Evolutionary conservation across 2,888 invertebrate species (phyloP), one percentile per base, ranked within the genome.

Genomic region (Eugnorisma glareosa): DNA sequence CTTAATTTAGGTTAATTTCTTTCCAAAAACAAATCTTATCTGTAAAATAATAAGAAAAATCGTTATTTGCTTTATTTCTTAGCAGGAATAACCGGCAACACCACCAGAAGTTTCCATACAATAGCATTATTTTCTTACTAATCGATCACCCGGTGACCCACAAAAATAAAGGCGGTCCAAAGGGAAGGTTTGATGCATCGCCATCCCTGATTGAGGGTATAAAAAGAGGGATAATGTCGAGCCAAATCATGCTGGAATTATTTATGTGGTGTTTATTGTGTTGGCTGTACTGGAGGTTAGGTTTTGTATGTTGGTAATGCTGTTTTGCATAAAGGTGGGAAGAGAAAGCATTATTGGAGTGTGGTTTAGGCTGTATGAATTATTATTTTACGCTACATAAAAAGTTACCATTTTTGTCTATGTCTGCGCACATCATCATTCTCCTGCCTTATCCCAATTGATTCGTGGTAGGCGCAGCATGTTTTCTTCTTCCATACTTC

Each of bases 111-210:
- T 21, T 64, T 59, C 31, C 48, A 13, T 11, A 54, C 54, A 80
- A 71, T 70, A 63, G 57, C 73, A 73, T 79, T 37, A 73, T 57
- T 59, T 73, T 57, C 69, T 40, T 18, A 2, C 70, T 73, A 75
- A 80, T 86, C 86, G 77, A 85, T 86, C 85, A 86, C 66, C 28
- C 24, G 5, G 24, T 35, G 70, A 81, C 84, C 81, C 63, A 75
- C 79, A 79, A 68, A 86, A 77, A 83, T 83, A 83, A 83, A 64
- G 15, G 45, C 51, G 35, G 15, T 67, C 81, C 66, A 48, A 75
- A 71, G 64, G 57, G 73, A 73, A 28, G 43, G 51, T 78, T 81
- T 86, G 84, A 86, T 85, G 85, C 84, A 85, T 85, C 81, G 35
- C 73, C 57, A 18, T 67, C 79, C 78, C 66, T 70, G 86, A 81